Conservation (phyloP, 2,113 vertebrate species). For the Pluvianellus socialis region DNA sequence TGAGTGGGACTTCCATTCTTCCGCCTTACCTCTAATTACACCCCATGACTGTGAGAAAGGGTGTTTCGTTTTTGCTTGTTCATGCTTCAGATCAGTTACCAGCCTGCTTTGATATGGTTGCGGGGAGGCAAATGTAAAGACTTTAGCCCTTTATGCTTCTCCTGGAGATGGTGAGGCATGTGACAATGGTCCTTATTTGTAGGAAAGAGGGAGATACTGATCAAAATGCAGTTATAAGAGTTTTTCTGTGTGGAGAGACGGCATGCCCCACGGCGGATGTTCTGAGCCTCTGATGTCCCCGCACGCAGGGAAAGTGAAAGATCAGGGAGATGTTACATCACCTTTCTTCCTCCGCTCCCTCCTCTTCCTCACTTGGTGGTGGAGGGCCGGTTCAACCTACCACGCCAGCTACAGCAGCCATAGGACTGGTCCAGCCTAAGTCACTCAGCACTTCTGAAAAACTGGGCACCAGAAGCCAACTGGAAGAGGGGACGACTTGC, state of each 20-base stretch:
- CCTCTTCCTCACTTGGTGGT: neutral
- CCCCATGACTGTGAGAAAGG: neutral
- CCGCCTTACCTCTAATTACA: neutral
- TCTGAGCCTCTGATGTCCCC: neutral
- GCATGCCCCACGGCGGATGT: accelerated
- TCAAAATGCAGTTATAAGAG: neutral
- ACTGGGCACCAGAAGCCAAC: neutral
- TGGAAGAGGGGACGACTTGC: neutral
- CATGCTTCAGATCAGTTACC: neutral
- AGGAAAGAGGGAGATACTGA: neutral
- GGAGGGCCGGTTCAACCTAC: neutral
- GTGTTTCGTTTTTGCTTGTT: slow-evolving; percentile 12
- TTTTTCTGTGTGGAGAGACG: neutral
- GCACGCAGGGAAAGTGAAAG: neutral
- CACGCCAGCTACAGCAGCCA: neutral
- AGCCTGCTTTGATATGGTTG: neutral
- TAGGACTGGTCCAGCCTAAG: neutral
- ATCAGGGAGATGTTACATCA: neutral
- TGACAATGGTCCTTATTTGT: neutral
- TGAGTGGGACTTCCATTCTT: slow-evolving; percentile 9
- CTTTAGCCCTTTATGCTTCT: neutral
- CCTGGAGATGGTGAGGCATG: neutral
- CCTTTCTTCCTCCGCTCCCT: neutral
- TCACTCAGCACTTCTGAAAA: neutral
- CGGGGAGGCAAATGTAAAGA: neutral